phyloP scores from a whole-genome alignment of 2,797 vertebrate genomes.

The Paedocypris micromegethes region DNA sequence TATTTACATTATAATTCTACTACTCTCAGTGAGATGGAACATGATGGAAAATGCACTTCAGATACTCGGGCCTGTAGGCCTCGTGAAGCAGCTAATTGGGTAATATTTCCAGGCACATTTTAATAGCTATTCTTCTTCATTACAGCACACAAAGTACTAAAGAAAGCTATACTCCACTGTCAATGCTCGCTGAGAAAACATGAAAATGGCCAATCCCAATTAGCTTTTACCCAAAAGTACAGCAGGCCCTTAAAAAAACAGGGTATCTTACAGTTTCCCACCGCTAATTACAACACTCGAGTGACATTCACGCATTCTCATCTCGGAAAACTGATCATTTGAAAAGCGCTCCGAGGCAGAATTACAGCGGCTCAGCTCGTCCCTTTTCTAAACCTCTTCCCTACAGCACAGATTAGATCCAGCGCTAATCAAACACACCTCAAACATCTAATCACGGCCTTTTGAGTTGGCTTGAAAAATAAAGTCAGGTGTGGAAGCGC shows the following conservation, averaged over 20 bases:
- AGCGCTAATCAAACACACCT: slow-evolving; percentile 30
- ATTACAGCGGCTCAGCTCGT: slow-evolving; percentile 9
- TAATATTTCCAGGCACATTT: background rate
- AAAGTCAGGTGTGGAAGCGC: slow-evolving; percentile 17
- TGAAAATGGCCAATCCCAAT: background rate
- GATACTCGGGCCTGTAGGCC: background rate
- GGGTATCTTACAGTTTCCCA: background rate
- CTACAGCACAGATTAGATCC: slow-evolving; percentile 13
- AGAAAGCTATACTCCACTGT: background rate
- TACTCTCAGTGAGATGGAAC: too few relatives aligned
- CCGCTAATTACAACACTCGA: slow-evolving; percentile 11
- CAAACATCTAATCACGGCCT: slow-evolving; percentile 26
- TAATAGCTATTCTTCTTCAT: background rate
- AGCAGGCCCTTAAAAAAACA: too few relatives aligned
- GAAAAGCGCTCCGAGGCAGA: slow-evolving; percentile 3
- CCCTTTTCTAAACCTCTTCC: background rate
- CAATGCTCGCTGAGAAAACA: background rate
- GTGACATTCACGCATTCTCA: slow-evolving; percentile 13
- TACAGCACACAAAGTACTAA: background rate
- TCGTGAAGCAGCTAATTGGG: background rate
- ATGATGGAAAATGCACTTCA: too few relatives aligned
- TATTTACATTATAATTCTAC: too few relatives aligned
- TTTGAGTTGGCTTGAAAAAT: slow-evolving; percentile 8
- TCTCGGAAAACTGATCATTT: slow-evolving; percentile 18
- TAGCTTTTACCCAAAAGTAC: background rate